These are phyloP conservation scores for Leptinotarsa rubiginosa DNA, from an alignment of 2,888 invertebrate genomes.

Conservation along the genomic window DNA sequence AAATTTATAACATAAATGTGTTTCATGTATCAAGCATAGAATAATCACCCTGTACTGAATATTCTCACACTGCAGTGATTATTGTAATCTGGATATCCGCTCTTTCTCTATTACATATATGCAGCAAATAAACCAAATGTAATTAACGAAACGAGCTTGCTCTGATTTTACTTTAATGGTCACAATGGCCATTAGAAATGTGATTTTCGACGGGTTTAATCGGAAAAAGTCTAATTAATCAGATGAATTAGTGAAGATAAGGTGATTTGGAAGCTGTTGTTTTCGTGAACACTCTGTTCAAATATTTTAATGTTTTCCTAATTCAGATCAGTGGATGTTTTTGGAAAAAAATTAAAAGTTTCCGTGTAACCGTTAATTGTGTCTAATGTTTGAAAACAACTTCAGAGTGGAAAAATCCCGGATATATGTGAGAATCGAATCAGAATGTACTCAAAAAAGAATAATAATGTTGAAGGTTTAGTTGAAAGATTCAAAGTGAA, in stretches of 20 bases:
- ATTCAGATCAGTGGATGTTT: background rate
- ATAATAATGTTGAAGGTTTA: too few species aligned
- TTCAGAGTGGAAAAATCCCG: background rate
- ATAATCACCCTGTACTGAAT: conserved; percentile 8
- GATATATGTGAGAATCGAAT: background rate
- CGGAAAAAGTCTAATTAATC: conserved; percentile 33
- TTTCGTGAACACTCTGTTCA: background rate
- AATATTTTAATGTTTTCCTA: conserved; percentile 11
- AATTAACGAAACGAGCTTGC: conserved; percentile 38
- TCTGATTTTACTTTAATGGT: conserved; percentile 39
- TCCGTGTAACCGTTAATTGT: conserved; percentile 6
- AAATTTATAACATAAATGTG: too few species aligned
- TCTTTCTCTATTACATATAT: conserved; percentile 31
- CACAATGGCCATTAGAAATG: conserved; percentile 41
- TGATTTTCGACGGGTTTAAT: conserved; percentile 34
- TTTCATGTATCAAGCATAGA: background rate
- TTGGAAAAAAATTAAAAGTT: background rate
- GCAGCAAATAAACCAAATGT: conserved; percentile 35
- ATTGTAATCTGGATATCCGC: conserved; percentile 36
- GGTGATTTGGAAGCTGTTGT: conserved; percentile 25
- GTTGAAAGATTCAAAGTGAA: too few species aligned
- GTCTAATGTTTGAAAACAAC: background rate
- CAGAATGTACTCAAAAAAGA: background rate
- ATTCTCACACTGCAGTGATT: conserved; percentile 22
- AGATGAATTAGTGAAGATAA: conserved; percentile 37